phyloP scores from a whole-genome alignment of 1,140 invertebrate species.

The Sycophila sp. region DNA sequence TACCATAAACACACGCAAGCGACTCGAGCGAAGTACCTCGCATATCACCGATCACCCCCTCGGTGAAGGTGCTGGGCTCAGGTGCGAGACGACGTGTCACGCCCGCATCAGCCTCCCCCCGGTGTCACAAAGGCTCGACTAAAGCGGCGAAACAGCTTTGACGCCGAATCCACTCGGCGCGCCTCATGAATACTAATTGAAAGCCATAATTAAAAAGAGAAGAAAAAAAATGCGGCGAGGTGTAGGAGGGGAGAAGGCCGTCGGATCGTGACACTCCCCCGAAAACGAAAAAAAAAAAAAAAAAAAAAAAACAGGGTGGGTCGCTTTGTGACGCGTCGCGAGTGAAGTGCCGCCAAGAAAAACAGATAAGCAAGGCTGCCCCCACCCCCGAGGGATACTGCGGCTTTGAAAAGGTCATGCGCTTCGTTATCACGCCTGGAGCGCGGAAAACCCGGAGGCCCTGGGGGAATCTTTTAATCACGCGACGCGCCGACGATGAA shows the following conservation, averaged over 20 bases:
- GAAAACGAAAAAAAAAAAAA: background rate
- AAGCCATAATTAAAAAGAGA: conserved; percentile 37
- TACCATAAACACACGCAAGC: too few relatives aligned
- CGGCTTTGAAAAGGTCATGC: background rate
- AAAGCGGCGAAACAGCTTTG: too few relatives aligned
- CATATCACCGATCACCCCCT: background rate
- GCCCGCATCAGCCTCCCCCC: background rate
- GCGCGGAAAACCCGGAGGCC: too few relatives aligned
- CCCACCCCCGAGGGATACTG: background rate
- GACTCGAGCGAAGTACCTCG: background rate
- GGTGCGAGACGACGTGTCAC: background rate
- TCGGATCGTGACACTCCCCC: too few relatives aligned
- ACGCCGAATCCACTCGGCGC: too few relatives aligned
- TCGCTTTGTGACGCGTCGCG: background rate
- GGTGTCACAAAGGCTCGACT: background rate
- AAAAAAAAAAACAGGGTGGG: background rate
- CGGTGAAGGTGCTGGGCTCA: background rate
- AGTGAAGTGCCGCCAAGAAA: background rate
- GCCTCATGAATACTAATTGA: conserved; percentile 36
- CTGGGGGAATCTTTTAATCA: background rate
- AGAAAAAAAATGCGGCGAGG: conserved; percentile 22
- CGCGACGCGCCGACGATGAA: too few relatives aligned
- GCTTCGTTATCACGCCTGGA: background rate
- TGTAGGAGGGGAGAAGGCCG: too few relatives aligned
- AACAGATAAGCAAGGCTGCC: background rate